phyloP scores from a whole-genome alignment of 2,797 vertebrate species.

The Uromys caudimaculatus region DNA sequence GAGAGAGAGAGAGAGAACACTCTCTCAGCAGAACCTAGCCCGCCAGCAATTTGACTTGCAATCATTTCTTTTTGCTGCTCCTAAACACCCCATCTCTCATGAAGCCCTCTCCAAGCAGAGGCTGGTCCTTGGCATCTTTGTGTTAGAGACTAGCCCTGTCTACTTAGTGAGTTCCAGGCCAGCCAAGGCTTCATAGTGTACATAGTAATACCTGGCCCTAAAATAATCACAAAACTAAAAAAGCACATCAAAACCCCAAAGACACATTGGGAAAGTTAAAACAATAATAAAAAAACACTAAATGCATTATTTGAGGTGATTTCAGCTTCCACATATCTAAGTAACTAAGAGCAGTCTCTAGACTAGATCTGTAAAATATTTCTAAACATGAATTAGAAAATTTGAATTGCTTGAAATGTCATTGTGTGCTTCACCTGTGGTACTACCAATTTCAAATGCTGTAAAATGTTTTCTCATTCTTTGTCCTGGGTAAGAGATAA shows the following conservation, averaged over 20 bases:
- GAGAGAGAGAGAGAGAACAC: not conserved
- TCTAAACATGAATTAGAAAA: constrained; percentile 57
- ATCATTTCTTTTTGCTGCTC: not conserved
- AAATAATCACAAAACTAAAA: not conserved
- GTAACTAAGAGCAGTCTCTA: not conserved
- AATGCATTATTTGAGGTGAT: not conserved
- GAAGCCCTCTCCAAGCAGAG: not conserved
- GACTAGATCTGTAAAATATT: constrained; percentile 39
- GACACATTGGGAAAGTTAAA: not conserved
- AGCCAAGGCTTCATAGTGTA: not conserved
- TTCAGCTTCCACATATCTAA: not conserved
- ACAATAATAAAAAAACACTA: constrained; percentile 1
- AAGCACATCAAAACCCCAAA: not conserved
- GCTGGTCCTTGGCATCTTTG: not conserved
- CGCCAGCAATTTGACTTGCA: not conserved
- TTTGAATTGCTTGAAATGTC: constrained; percentile 44
- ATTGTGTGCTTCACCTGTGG: constrained; percentile 35
- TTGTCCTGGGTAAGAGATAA: constrained; percentile 60
- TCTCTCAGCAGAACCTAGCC: not conserved
- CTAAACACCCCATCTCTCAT: not conserved
- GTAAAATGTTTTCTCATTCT: constrained; percentile 60
- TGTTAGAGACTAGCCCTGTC: not conserved
- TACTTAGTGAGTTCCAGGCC: not conserved
- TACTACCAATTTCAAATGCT: constrained; percentile 58
- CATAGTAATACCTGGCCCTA: not conserved